phyloP scores from a whole-genome alignment of 2,797 vertebrate species.

The Pseudochirops corinnae region DNA sequence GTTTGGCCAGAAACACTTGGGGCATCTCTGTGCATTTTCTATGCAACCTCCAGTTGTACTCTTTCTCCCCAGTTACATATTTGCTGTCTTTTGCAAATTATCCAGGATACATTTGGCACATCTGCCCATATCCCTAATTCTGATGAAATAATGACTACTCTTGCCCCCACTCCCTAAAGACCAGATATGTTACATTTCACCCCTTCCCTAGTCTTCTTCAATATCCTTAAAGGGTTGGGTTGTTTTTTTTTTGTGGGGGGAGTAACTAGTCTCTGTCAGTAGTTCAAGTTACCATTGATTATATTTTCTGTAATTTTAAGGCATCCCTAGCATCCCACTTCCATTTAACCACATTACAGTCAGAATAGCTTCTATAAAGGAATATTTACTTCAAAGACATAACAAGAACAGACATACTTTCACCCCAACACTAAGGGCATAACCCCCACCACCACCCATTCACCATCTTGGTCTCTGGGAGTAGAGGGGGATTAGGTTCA shows the following conservation, averaged over 20 bases:
- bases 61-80: neutral
- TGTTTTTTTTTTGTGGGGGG: neutral
- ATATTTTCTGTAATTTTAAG: neutral
- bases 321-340: neutral
- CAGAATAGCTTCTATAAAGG: neutral
- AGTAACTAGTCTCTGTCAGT: neutral
- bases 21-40: neutral
- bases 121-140: neutral
- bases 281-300: neutral
- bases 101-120: neutral
- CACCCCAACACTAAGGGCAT: neutral
- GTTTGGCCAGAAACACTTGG: neutral
- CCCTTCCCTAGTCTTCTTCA: neutral
- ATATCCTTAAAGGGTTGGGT: neutral
- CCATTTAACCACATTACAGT: neutral
- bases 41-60: neutral
- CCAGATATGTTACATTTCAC: neutral
- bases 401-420: neutral
- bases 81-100: neutral
- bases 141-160: neutral
- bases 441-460: fast-evolving
- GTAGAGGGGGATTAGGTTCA: neutral
- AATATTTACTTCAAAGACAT: neutral
- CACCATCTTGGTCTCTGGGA: neutral
- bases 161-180: neutral